Percentiles rank a stretch among this genome's conserved stretches.
These are phyloP conservation scores for Hipparchia semele DNA, from an alignment of 2,888 invertebrate genomes.

Conservation along the genomic window DNA sequence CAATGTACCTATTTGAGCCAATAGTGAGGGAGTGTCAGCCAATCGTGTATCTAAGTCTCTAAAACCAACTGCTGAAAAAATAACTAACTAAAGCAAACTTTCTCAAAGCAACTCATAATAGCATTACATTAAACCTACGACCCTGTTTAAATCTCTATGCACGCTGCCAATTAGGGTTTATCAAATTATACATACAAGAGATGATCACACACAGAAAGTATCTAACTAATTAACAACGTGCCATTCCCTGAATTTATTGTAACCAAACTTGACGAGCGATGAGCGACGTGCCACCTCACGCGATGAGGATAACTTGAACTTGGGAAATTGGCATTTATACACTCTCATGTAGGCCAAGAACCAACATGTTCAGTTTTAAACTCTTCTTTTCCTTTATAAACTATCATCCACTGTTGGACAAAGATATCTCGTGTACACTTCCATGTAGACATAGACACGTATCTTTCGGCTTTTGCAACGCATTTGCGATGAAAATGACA, in stretches of 20 bases:
- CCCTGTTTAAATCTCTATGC: slow-evolving; percentile 2
- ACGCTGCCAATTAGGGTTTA: slow-evolving; percentile 4
- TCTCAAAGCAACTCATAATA: not conserved
- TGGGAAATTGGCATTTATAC: slow-evolving; percentile 6
- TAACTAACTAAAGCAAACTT: not conserved
- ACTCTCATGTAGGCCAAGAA: slow-evolving; percentile 9
- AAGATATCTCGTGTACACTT: too few relatives aligned
- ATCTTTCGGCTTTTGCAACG: too few relatives aligned
- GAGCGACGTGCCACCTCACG: slow-evolving; percentile 23
- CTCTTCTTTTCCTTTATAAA: not conserved
- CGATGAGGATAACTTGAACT: slow-evolving; percentile 15
- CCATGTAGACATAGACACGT: too few relatives aligned
- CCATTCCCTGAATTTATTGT: slow-evolving; percentile 37
- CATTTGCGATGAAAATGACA: too few relatives aligned
- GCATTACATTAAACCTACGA: not conserved
- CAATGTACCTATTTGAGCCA: too few relatives aligned
- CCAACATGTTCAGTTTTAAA: not conserved
- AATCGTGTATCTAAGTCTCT: too few relatives aligned
- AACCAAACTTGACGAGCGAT: slow-evolving; percentile 33
- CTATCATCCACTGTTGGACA: too few relatives aligned
- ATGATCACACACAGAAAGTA: slow-evolving; percentile 20
- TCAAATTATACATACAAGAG: slow-evolving; percentile 9
- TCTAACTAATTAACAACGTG: slow-evolving; percentile 28
- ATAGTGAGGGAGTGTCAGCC: too few relatives aligned
- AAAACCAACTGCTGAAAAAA: not conserved